These are phyloP conservation scores for Acleris literana DNA, from an alignment of 2,888 invertebrate genomes.

Conservation along the genomic window DNA sequence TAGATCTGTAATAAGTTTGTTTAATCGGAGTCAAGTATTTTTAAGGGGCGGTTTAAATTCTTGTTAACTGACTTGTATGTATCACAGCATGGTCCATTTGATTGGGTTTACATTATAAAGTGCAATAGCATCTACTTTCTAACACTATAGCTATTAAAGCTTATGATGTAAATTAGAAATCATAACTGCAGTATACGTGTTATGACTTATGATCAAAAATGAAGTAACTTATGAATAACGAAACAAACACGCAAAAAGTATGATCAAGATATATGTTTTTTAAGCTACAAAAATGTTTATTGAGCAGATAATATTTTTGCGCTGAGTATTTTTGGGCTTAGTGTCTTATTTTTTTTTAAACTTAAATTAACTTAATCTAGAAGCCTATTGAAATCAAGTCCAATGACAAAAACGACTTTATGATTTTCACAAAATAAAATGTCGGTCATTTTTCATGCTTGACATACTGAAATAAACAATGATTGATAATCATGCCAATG, in stretches of 20 bases:
- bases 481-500: slow-evolving; percentile 25
- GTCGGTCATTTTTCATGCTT: slow-evolving; percentile 19
- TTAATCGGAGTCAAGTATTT: too few relatives aligned
- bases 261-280: too few relatives aligned
- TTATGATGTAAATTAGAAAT: background rate
- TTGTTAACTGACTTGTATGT: too few relatives aligned
- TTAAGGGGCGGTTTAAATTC: too few relatives aligned
- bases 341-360: background rate
- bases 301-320: background rate
- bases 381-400: background rate
- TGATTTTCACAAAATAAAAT: background rate
- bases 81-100: background rate
- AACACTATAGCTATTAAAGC: slow-evolving; percentile 6
- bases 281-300: too few relatives aligned
- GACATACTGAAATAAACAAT: background rate
- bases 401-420: background rate
- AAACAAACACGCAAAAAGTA: too few relatives aligned
- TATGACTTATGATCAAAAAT: too few relatives aligned
- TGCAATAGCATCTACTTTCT: slow-evolving; percentile 4
- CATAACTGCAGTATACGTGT: background rate
- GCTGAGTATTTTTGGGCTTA: background rate
- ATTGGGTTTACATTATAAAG: background rate
- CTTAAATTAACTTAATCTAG: slow-evolving; percentile 1
- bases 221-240: too few relatives aligned
- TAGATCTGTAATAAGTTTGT: too few relatives aligned